phyloP scores from a whole-genome alignment of 2,113 vertebrate species.

The Gambusia affinis region DNA sequence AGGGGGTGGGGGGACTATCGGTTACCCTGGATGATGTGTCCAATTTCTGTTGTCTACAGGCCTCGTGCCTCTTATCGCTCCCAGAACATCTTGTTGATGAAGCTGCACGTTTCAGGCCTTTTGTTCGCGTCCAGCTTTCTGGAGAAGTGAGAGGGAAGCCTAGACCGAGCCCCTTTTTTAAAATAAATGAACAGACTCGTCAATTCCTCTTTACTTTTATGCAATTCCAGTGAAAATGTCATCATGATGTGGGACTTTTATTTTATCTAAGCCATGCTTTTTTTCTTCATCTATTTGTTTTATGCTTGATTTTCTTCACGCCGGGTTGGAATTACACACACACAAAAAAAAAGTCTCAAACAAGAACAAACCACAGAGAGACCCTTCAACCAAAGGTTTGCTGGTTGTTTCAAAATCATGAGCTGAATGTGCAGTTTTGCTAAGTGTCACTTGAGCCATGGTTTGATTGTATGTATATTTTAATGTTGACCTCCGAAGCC shows the following conservation, averaged over 20 bases:
- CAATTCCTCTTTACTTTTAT: background rate
- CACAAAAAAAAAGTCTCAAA: background rate
- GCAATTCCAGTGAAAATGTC: background rate
- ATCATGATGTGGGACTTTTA: background rate
- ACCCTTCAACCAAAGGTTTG: too few species aligned
- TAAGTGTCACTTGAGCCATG: too few species aligned
- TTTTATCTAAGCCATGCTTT: background rate
- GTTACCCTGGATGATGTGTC: constrained; percentile 48
- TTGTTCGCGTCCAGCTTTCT: background rate
- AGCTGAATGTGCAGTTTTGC: too few species aligned
- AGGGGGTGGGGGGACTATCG: constrained; percentile 11
- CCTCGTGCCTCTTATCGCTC: constrained; percentile 11
- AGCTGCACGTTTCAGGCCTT: background rate
- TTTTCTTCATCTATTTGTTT: too few species aligned
- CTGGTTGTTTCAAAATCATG: too few species aligned
- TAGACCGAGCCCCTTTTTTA: background rate
- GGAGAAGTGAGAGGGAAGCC: background rate
- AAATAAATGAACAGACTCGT: background rate
- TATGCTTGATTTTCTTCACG: background rate
- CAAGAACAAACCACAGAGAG: too few species aligned
- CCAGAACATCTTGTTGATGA: background rate
- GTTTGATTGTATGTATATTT: too few species aligned
- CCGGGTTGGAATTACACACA: background rate
- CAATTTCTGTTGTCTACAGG: constrained; percentile 43
- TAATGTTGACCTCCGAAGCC: too few species aligned